Conservation (phyloP, 2,797 vertebrate genomes). For the Anisognathus igniventris region DNA sequence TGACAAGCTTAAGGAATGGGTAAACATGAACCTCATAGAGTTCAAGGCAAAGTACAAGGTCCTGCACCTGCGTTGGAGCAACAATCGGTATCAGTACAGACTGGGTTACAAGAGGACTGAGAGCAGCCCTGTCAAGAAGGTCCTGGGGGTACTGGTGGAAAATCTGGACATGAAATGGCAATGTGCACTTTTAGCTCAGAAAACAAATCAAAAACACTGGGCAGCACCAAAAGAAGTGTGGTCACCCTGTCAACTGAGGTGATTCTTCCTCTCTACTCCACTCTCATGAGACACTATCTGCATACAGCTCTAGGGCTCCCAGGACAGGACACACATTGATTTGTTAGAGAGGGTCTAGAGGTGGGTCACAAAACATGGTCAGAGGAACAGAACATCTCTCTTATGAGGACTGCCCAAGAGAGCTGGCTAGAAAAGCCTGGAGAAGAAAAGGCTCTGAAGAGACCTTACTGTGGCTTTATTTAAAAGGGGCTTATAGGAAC, state of each 20-base stretch:
- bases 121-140: neutral
- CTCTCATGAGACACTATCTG: neutral
- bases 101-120: neutral
- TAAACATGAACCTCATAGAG: neutral
- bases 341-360: neutral
- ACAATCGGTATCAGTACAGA: neutral
- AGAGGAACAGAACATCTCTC: neutral
- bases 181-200: neutral
- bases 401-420: neutral
- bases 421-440: neutral
- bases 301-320: neutral
- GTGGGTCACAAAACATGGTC: neutral
- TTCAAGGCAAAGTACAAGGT: neutral
- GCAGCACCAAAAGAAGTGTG: neutral
- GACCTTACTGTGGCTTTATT: neutral
- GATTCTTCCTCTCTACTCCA: neutral
- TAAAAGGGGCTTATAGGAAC: neutral
- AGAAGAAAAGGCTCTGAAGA: neutral
- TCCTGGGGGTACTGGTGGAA: neutral
- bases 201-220: neutral
- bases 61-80: fast-evolving
- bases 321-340: neutral
- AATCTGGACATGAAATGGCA: fast-evolving
- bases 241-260: fast-evolving
- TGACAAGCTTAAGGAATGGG: neutral